These are phyloP conservation scores for Scolopax bukidnonensis DNA, from an alignment of 2,797 vertebrate species.

Conservation along the genomic window DNA sequence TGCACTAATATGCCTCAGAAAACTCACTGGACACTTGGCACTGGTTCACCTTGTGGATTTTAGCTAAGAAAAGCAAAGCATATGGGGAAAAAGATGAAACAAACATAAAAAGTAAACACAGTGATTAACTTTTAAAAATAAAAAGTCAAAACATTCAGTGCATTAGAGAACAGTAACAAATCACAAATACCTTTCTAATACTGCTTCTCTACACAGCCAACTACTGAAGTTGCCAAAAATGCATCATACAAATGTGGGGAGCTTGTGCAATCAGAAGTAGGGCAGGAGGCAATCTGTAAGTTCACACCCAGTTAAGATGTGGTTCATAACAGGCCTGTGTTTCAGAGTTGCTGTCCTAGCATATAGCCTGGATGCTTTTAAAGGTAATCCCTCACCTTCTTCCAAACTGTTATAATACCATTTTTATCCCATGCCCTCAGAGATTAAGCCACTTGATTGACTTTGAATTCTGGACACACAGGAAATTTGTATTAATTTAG, in stretches of 20 bases:
- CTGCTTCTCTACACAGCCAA: constrained; percentile 14
- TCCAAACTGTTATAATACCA: constrained; percentile 51
- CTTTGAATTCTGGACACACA: constrained; percentile 73
- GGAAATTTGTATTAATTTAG: constrained; percentile 77
- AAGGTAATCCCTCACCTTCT: constrained; percentile 49
- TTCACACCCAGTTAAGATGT: not conserved
- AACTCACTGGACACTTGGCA: constrained; percentile 42
- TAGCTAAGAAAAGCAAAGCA: constrained; percentile 43
- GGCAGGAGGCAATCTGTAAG: constrained; percentile 11
- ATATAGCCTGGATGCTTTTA: constrained; percentile 21
- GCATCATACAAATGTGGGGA: not conserved
- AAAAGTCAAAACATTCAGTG: constrained; percentile 52
- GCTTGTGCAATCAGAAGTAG: constrained; percentile 18
- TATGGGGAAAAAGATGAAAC: constrained; percentile 49
- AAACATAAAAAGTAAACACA: constrained; percentile 50
- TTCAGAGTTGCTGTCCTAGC: constrained; percentile 49
- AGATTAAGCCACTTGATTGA: constrained; percentile 71
- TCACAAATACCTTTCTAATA: constrained; percentile 54
- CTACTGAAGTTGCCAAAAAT: constrained; percentile 9
- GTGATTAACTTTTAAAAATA: constrained; percentile 38
- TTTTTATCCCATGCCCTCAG: constrained; percentile 56
- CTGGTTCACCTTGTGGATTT: not conserved
- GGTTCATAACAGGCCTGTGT: not conserved
- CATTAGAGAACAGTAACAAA: constrained; percentile 56
- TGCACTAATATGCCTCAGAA: not conserved